Base-by-base conservation (phyloP, 2,888 invertebrate genomes). In the Agrotis segetum region DNA sequence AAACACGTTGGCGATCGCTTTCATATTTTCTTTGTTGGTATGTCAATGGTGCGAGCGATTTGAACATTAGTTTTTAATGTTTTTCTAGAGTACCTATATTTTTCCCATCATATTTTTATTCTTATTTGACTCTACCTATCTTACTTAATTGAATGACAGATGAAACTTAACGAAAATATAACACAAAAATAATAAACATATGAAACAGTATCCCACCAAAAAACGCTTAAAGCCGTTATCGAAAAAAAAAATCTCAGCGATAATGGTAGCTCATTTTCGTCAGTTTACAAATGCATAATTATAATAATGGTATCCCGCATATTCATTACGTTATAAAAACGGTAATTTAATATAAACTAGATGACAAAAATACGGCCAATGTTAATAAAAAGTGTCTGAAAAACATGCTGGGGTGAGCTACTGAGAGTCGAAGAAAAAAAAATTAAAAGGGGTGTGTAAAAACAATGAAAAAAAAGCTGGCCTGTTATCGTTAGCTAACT, bases 301-400 rank as follows among this genome's bases (percentile, higher is more conserved):
- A 87, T 88, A 83, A 86, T 91, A 93, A 94, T 89, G 85, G 88
- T 68, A 65, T 88, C 95, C 95, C 95, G 94, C 94, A 94, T 96
- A 95, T 95, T 94, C 92, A 95, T 95, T 94, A 94, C 93, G 76
- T 77, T 81, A 92, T 85, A 95, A 95, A 95, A 95, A 95, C 91
- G 86, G 95, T 96, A 96, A 96, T 96, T 95, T 95, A 95, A 96
- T 96, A 96, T 95, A 96, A 96, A 95, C 92, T 94, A 95, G 92
- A 93, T 89, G 93, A 95, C 94, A 93, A 92, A 93, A 95, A 95
- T 94, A 93, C 88, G 85, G 95, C 94, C 91, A 96, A 94, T 95
- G 90, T 86, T 74, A 84, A 91, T 88, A 93, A 95, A 94, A 94
- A 93, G 83, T 83, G 85, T 64, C 87, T 87, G 84, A 94, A 94